phyloP scores from a whole-genome alignment of 2,797 vertebrate species.

The Alca torda region DNA sequence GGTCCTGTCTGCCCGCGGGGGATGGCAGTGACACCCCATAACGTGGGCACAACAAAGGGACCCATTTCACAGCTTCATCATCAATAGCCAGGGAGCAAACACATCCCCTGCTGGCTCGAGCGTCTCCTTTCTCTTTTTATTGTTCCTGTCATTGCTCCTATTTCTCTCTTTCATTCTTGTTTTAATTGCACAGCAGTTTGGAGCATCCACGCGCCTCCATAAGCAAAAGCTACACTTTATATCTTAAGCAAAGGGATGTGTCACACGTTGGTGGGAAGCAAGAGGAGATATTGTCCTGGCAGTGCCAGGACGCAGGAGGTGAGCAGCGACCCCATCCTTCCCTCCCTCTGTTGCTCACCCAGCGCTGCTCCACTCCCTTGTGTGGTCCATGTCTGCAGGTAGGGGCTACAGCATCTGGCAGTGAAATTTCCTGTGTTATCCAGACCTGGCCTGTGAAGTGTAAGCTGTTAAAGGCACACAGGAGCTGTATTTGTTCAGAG shows the following conservation, averaged over 20 bases:
- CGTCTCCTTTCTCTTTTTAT: neutral
- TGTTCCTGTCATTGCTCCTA: neutral
- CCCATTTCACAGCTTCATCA: fast-evolving
- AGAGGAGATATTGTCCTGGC: neutral
- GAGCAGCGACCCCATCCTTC: neutral
- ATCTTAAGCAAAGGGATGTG: neutral
- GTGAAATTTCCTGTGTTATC: neutral
- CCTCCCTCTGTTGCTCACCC: neutral
- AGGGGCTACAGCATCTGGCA: neutral
- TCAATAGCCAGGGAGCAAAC: neutral
- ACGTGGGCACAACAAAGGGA: neutral
- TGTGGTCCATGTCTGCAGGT: neutral
- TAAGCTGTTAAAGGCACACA: neutral
- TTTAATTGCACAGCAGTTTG: neutral
- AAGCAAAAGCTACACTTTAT: neutral
- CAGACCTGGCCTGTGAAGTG: slow-evolving; percentile 12
- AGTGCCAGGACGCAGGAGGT: neutral
- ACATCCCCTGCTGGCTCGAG: neutral
- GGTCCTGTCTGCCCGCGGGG: neutral
- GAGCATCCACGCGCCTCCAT: fast-evolving
- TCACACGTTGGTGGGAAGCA: fast-evolving
- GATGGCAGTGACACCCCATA: neutral
- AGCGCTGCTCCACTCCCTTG: fast-evolving
- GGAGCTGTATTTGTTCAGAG: neutral
- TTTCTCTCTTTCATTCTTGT: neutral